Evolutionary conservation across 2,797 vertebrate genomes (phyloP), one percentile per base, ranked within the genome.

Genomic region (Hydrolagus colliei): DNA sequence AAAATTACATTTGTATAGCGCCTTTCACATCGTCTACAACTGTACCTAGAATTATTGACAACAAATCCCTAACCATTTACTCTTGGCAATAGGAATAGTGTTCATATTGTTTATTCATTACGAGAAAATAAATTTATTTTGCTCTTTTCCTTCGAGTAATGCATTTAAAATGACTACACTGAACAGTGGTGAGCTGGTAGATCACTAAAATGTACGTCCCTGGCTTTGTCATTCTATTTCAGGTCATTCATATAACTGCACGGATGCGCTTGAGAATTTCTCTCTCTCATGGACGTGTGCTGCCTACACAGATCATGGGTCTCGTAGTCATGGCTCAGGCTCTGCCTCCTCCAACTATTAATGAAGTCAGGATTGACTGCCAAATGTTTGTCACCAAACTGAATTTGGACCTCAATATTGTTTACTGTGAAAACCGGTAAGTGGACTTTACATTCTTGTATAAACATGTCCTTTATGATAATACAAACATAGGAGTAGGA

Each of bases 391-490:
- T 99, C 89, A 98, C 97, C 78, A 94, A 97, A 72, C 97, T 99
- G 92, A 99, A 99, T 94, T 97, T 99, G 97, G 98, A 99, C 95
- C 97, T 99, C 89, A 99, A 98, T 95, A 98, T 99, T 87, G 92
- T 98, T 93, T 99, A 98, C 97, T 98, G 98, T 93, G 98, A 99
- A 93, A 99, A 98, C 95, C 98, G 98, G 98, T 98, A 95, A 87
- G 90, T 86, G 59, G 18, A 13, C 32, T 86, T 86, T 86, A 18
- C 27, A 73, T 32, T 86, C 41, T 52, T 6, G 6, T 52, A 52
- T 52, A 52, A 52, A 52, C 41, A 52, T 52, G 41, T 52, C 6
- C 41, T 52, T 3, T 52, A 52, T 52, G 41, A 3, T 52, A 52
- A 52, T 52, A 52, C 3, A 52, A 52, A 52, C 41, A 27, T 27